phyloP scores from a whole-genome alignment of 2,888 invertebrate species.

The Amiota minor region DNA sequence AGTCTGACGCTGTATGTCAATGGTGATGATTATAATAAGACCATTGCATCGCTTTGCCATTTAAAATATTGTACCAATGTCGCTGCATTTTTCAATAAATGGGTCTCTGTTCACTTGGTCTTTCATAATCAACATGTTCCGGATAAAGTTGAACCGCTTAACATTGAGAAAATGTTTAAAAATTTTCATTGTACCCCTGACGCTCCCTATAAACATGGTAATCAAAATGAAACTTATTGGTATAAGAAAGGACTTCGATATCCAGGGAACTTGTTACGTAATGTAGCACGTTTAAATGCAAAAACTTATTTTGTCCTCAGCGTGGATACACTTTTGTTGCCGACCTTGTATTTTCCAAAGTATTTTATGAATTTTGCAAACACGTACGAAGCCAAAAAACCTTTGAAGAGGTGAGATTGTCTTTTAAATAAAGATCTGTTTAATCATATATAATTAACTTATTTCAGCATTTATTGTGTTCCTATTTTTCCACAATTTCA shows the following conservation, averaged over 20 bases:
- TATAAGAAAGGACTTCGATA: constrained; percentile 1
- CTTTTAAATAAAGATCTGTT: neutral
- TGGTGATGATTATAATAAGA: constrained; percentile 26
- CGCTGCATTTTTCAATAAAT: constrained; percentile 25
- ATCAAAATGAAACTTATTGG: neutral
- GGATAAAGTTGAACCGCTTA: neutral
- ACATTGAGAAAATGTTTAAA: neutral
- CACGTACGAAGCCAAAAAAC: neutral
- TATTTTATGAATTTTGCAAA: constrained; percentile 35
- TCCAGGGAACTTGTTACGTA: constrained; percentile 42
- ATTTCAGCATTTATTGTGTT: constrained; percentile 44
- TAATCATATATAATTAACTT: neutral
- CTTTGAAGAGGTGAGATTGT: constrained; percentile 34
- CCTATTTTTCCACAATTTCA: constrained; percentile 36
- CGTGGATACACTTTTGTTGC: constrained; percentile 39
- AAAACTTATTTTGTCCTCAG: constrained; percentile 41
- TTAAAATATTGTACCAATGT: constrained; percentile 38
- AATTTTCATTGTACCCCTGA: neutral
- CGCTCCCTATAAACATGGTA: neutral
- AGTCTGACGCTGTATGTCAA: constrained; percentile 43
- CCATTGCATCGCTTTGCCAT: constrained; percentile 27
- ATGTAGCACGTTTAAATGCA: constrained; percentile 47
- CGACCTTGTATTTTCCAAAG: constrained; percentile 29
- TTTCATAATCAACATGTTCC: constrained; percentile 35
- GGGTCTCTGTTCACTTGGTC: constrained; percentile 46